Evolutionary conservation across 53 echinoderm and acorn worm genomes (phyloP).

Genomic region (Pentamera pediparva): DNA sequence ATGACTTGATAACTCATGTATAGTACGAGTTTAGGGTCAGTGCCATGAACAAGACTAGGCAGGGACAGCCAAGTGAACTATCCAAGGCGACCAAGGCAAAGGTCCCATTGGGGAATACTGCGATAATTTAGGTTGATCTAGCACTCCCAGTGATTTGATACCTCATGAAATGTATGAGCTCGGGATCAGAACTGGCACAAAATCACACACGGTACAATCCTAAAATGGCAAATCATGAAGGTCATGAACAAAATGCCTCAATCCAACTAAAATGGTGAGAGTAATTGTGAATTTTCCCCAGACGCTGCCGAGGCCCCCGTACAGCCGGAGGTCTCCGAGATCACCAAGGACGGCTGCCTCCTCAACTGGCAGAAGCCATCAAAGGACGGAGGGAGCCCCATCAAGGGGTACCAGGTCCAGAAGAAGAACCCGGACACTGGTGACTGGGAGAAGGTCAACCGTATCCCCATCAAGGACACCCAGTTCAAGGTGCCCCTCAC

Average conservation of each 20-base stretch:
- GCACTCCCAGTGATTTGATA: no score
- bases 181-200: no score
- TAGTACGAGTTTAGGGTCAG: conserved; percentile 79
- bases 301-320: conserved; percentile 78
- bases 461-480: conserved; percentile 75
- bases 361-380: conserved; percentile 74
- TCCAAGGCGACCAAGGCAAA: conserved; percentile 65
- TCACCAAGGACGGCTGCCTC: conserved; percentile 65
- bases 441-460: conserved; percentile 85
- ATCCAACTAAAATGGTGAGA: no score
- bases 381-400: conserved; percentile 83
- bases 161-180: no score
- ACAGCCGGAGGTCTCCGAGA: conserved; percentile 64
- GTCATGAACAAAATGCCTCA: no score
- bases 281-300: no score
- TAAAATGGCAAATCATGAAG: no score
- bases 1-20: conserved; percentile 43
- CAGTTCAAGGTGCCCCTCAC: conserved; percentile 54
- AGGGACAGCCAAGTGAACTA: conserved; percentile 74
- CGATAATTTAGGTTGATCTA: no score
- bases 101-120: conserved; percentile 85
- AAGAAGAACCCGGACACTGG: conserved; percentile 84
- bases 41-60: conserved; percentile 77
- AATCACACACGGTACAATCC: no score
- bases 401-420: conserved; percentile 81